phyloP scores from a whole-genome alignment of 1,140 invertebrate species.

The Drosophila paulistorum region DNA sequence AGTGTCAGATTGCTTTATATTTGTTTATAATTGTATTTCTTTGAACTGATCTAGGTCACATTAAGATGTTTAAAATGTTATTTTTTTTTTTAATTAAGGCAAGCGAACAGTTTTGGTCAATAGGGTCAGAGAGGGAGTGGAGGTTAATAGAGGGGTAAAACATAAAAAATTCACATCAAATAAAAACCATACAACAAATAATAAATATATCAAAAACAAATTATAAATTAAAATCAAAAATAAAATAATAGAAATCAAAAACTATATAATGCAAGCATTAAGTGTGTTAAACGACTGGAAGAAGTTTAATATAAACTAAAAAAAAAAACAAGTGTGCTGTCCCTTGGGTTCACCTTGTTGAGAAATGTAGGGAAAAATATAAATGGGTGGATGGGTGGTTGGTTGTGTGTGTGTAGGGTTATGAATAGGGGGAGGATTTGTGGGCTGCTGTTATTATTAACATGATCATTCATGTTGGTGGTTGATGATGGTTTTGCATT shows the following conservation, averaged over 20 bases:
- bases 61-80: too few relatives aligned
- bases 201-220: neutral
- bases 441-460: neutral
- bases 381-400: neutral
- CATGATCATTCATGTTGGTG: neutral
- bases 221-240: conserved; percentile 3
- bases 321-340: conserved; percentile 14
- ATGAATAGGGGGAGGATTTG: neutral
- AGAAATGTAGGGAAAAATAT: conserved; percentile 18
- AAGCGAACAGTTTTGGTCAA: neutral
- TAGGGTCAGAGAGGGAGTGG: too few relatives aligned
- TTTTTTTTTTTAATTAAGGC: too few relatives aligned
- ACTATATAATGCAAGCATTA: neutral
- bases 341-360: conserved; percentile 50
- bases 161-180: neutral
- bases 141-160: neutral
- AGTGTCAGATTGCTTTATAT: too few relatives aligned
- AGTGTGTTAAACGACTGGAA: neutral
- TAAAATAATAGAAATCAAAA: neutral
- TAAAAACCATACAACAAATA: conserved; percentile 1
- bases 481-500: neutral
- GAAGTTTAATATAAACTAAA: neutral
- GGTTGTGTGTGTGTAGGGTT: too few relatives aligned
- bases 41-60: too few relatives aligned
- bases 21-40: too few relatives aligned